Percentiles rank a stretch among this genome's conserved stretches.
These are phyloP conservation scores for Colostygia pectinataria DNA, from an alignment of 2,888 invertebrate genomes.

Conservation along the genomic window DNA sequence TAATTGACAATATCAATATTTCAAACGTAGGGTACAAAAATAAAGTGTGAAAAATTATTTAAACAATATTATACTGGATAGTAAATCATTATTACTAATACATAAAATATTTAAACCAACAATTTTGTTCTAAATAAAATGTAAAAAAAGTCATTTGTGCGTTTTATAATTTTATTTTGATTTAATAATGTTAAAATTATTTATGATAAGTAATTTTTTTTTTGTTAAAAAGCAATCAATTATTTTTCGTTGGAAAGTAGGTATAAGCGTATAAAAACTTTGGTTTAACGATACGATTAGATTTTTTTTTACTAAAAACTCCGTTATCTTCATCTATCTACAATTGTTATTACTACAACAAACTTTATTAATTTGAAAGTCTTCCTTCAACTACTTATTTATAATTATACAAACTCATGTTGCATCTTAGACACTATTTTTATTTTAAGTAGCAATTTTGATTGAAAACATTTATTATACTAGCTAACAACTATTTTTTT, in stretches of 20 bases:
- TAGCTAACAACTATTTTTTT: background rate
- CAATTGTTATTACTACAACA: slow-evolving; percentile 46
- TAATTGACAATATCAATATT: slow-evolving; percentile 76
- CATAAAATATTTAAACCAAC: no score
- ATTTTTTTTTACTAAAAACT: slow-evolving; percentile 22
- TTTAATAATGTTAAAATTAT: background rate
- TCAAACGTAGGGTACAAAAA: slow-evolving; percentile 68
- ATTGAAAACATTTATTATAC: background rate
- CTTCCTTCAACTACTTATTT: slow-evolving; percentile 41
- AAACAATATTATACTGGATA: slow-evolving; percentile 19
- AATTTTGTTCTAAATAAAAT: no score
- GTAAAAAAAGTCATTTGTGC: no score
- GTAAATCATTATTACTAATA: background rate
- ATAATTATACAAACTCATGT: slow-evolving; percentile 15
- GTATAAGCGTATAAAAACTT: slow-evolving; percentile 23
- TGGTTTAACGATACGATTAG: slow-evolving; percentile 10
- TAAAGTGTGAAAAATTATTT: slow-evolving; percentile 68
- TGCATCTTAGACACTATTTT: no score
- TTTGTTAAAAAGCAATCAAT: slow-evolving; percentile 13
- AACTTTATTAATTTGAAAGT: slow-evolving; percentile 41
- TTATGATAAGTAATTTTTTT: background rate
- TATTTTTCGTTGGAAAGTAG: slow-evolving; percentile 22
- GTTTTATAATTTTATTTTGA: slow-evolving; percentile 23
- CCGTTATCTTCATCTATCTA: slow-evolving; percentile 20
- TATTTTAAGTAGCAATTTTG: background rate